phyloP scores from a whole-genome alignment of 1,140 invertebrate species.

The Macrostomum lignano region DNA sequence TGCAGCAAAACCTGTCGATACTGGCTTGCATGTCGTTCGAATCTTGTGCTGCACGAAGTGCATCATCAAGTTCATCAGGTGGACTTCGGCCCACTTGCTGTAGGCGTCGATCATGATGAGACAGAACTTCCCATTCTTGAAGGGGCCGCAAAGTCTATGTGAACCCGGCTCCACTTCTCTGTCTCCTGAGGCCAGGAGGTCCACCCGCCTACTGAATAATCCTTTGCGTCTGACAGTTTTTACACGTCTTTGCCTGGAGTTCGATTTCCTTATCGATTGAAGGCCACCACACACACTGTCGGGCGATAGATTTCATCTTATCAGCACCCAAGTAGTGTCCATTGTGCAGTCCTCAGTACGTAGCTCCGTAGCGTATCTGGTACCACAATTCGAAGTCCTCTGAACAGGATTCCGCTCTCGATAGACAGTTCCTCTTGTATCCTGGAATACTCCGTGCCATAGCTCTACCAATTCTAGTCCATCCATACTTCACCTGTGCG shows the following conservation, averaged over 20 bases:
- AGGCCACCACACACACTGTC: conserved; percentile 30
- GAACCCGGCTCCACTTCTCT: conserved; percentile 22
- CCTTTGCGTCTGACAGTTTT: conserved; percentile 13
- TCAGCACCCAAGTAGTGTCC: conserved; percentile 29
- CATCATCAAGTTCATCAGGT: conserved; percentile 7
- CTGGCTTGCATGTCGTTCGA: too few relatives aligned
- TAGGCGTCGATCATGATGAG: conserved; percentile 25
- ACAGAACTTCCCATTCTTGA: conserved; percentile 17
- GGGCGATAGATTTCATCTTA: conserved; percentile 29
- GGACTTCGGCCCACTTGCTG: conserved; percentile 30
- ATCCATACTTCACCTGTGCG: too few relatives aligned
- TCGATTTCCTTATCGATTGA: conserved; percentile 25
- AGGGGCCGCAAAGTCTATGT: conserved; percentile 28
- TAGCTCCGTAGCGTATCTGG: conserved; percentile 18
- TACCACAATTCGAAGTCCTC: conserved; percentile 18
- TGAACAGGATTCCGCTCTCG: conserved; percentile 10
- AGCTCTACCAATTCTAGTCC: too few relatives aligned
- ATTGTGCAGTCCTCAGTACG: conserved; percentile 23
- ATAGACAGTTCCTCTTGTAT: too few relatives aligned
- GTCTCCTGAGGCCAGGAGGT: conserved; percentile 14
- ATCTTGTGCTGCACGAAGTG: too few relatives aligned
- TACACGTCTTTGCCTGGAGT: conserved; percentile 19
- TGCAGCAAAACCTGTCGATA: too few relatives aligned
- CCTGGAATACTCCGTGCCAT: too few relatives aligned
- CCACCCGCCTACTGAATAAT: conserved; percentile 6